Percentiles rank a stretch among this genome's conserved stretches.
Evolutionary conservation across 2,113 vertebrate genomes (phyloP).

Genomic region (Cheilinus undulatus): DNA sequence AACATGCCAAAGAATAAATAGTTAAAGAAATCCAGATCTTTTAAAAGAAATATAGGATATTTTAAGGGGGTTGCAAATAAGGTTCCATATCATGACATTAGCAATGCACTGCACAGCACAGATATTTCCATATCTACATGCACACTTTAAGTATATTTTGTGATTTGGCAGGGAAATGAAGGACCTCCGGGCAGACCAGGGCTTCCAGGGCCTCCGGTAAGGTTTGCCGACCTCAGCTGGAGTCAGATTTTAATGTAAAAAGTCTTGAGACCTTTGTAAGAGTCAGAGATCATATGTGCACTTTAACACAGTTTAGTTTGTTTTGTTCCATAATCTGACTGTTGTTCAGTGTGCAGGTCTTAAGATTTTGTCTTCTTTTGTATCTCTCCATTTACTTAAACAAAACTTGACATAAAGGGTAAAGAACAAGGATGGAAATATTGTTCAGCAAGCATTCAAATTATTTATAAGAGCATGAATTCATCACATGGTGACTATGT

Average conservation of each 20-base stretch:
- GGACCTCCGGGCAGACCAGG: slow-evolving; percentile 89
- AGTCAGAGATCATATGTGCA: no score
- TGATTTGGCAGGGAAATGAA: slow-evolving; percentile 88
- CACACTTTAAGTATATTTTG: slow-evolving; percentile 38
- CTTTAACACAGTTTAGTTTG: no score
- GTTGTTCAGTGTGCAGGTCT: not conserved
- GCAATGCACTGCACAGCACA: slow-evolving; percentile 26
- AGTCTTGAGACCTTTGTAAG: not conserved
- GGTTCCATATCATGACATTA: slow-evolving; percentile 23
- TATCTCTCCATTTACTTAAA: no score
- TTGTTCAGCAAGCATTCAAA: no score
- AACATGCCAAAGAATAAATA: not conserved
- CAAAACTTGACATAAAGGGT: no score
- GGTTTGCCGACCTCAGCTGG: slow-evolving; percentile 44
- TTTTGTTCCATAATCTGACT: not conserved
- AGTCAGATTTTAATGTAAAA: slow-evolving; percentile 15
- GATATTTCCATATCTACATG: slow-evolving; percentile 24
- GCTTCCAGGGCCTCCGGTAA: slow-evolving; percentile 85
- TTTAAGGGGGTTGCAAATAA: slow-evolving; percentile 9
- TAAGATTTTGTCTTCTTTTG: no score
- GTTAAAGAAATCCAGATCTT: not conserved
- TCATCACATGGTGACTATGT: no score
- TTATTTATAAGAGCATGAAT: no score
- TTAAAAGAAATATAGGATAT: not conserved
- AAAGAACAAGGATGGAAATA: no score